These are phyloP conservation scores for Drosophila novamexicana DNA, from an alignment of 1,140 invertebrate genomes.

Conservation along the genomic window DNA sequence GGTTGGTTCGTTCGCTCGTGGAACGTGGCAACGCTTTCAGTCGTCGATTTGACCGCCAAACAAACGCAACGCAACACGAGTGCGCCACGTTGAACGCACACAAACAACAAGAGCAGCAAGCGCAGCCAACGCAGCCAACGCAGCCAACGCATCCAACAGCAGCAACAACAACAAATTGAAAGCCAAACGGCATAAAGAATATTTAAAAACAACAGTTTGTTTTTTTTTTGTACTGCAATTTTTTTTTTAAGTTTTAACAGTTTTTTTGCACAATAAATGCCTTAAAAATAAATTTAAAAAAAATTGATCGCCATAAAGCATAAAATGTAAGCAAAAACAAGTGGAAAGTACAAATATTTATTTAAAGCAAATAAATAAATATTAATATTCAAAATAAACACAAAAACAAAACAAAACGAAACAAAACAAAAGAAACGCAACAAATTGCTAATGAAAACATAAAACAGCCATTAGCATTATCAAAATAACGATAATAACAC, in stretches of 20 bases:
- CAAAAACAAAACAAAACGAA: background rate
- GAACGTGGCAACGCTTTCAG: slow-evolving; percentile 59
- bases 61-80: slow-evolving; percentile 70
- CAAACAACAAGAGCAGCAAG: slow-evolving; percentile 46
- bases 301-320: background rate
- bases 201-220: slow-evolving; percentile 21
- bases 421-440: slow-evolving; percentile 16
- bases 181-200: slow-evolving; percentile 23
- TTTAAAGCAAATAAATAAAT: slow-evolving; percentile 26
- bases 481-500: slow-evolving; percentile 38
- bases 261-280: slow-evolving; percentile 43
- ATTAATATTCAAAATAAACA: background rate
- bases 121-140: slow-evolving; percentile 36
- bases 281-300: slow-evolving; percentile 18
- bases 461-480: slow-evolving; percentile 28
- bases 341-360: slow-evolving; percentile 8
- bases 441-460: slow-evolving; percentile 16
- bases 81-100: slow-evolving; percentile 27
- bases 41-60: slow-evolving; percentile 81
- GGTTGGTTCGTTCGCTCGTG: slow-evolving; percentile 20
- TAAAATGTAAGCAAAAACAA: slow-evolving; percentile 14
- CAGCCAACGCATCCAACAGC: slow-evolving; percentile 28
- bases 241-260: slow-evolving; percentile 44
- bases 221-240: slow-evolving; percentile 43
- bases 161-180: slow-evolving; percentile 17